Evolutionary conservation across 2,888 invertebrate genomes (phyloP), one percentile per base, ranked within the genome.

Genomic region (Drosophila macrospina): DNA sequence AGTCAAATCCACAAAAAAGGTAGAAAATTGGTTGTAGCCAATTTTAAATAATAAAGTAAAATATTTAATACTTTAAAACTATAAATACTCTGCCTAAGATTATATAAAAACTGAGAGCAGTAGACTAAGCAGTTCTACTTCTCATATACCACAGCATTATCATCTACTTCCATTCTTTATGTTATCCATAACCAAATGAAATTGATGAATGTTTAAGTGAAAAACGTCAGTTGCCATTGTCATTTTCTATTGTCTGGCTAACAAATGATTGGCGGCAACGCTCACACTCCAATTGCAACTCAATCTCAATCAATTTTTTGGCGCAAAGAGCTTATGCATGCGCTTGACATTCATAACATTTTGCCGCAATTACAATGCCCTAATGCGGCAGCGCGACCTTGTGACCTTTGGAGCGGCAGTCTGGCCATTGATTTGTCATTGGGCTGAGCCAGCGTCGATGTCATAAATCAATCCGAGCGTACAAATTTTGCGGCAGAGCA

Each of bases 381-480:
- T 2, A 20, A 20, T 28, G 28, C 28, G 7, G 8, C 28, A 28
- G 30, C 24, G 34, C 54, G 15, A 36, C 54, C 30, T 77, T 30
- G 7, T 69, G 65, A 56, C 55, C 60, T 69, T 69, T 55, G 50
- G 39, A 36, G 45, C 45, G 15, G 45, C 26, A 54, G 30, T 28
- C 54, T 10, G 30, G 20, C 47, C 50, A 85, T 78, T 77, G 83
- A 85, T 78, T 77, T 77, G 79, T 66, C 62, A 74, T 48, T 64
- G 61, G 47, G 10, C 5, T 11, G 1, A 6, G 28, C 28, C 41
- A 6, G 28, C 28, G 36, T 8, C 36, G 41, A 55, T 55, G 74
- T 73, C 88, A 86, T 88, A 85, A 88, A 85, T 85, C 86, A 88
- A 86, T 80, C 64, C 62, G 39, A 77, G 74, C 57, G 51, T 16